A percentile compares a stretch with the other conserved stretches of the same genome.
Conservation (phyloP, 2,113 vertebrate species). For the Phalacrocorax aristotelis region DNA sequence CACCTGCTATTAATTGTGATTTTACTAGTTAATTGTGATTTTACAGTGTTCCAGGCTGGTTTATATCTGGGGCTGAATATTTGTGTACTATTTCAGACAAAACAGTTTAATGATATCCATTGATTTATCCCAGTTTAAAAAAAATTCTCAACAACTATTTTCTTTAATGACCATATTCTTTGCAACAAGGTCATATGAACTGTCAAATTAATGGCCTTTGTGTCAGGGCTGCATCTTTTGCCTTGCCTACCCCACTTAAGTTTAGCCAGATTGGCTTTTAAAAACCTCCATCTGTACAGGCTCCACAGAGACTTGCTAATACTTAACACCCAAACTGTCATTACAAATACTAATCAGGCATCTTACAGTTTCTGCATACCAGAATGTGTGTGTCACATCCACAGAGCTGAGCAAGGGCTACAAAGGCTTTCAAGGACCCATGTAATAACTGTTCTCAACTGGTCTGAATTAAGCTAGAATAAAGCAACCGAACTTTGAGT, state of each 20-base stretch:
- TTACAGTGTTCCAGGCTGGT: background rate
- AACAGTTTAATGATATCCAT: background rate
- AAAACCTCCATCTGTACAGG: background rate
- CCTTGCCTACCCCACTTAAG: background rate
- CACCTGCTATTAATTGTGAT: background rate
- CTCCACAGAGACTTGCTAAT: background rate
- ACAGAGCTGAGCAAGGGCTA: background rate
- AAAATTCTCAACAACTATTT: background rate
- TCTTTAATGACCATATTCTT: background rate
- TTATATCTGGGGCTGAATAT: background rate
- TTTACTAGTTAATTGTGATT: background rate
- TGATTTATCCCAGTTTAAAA: background rate
- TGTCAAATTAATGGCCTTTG: background rate
- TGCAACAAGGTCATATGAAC: background rate
- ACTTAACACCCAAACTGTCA: background rate
- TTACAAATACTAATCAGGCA: background rate
- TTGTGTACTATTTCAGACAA: background rate
- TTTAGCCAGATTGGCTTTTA: background rate
- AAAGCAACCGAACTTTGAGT: background rate
- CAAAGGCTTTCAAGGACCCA: background rate
- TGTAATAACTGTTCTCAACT: background rate
- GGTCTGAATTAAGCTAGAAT: background rate
- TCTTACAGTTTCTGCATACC: background rate
- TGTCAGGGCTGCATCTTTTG: background rate
- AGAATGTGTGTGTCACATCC: background rate